Percentiles rank a stretch among this genome's conserved stretches.
Conservation (phyloP, 2,888 invertebrate genomes). For the Drosophila greeni region DNA sequence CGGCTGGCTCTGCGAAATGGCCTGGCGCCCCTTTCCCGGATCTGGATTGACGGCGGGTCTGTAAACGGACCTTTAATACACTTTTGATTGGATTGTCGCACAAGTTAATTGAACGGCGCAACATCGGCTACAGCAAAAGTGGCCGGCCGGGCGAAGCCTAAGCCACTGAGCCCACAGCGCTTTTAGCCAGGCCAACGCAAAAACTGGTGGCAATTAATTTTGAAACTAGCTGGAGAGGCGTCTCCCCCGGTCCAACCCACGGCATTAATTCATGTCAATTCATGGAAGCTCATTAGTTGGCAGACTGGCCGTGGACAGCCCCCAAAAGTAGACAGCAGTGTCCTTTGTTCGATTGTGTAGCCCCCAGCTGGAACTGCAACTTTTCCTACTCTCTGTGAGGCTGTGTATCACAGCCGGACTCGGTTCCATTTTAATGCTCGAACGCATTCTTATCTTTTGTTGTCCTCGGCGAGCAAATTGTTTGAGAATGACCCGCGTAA, state of each 20-base stretch:
- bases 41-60: conserved; percentile 29
- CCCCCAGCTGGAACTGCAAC: conserved; percentile 14
- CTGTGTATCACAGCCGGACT: conserved; percentile 22
- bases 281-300: conserved; percentile 70
- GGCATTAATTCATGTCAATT: conserved; percentile 55
- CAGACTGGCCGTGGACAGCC: conserved; percentile 33
- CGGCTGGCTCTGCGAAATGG: conserved; percentile 56
- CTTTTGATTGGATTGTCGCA: conserved; percentile 75
- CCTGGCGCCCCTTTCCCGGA: conserved; percentile 44
- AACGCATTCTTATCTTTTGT: conserved; percentile 65
- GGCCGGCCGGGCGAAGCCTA: conserved; percentile 21
- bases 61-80: conserved; percentile 69
- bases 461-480: conserved; percentile 60
- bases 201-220: conserved; percentile 64
- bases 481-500: conserved; percentile 73
- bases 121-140: conserved; percentile 22
- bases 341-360: conserved; percentile 44
- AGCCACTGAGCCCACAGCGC: conserved; percentile 50
- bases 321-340: conserved; percentile 30
- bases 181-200: conserved; percentile 23
- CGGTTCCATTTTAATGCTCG: conserved; percentile 51
- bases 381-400: conserved; percentile 20
- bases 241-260: neutral
- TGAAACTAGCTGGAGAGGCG: conserved; percentile 50
- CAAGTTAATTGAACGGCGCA: conserved; percentile 70